These are phyloP conservation scores for Pipistrellus kuhlii DNA, from an alignment of 2,797 vertebrate genomes.

Conservation along the genomic window DNA sequence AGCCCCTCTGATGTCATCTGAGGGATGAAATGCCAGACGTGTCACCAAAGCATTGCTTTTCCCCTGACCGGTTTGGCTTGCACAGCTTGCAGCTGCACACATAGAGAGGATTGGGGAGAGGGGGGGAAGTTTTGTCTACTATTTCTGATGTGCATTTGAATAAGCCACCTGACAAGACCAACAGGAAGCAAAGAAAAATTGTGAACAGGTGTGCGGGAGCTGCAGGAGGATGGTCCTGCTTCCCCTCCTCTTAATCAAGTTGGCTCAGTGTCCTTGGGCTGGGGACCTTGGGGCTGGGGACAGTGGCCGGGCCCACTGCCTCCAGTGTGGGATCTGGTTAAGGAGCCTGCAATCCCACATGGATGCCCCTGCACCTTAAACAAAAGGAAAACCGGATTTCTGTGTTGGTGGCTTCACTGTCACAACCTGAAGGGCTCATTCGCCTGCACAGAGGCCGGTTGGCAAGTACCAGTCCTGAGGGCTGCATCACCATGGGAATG, in stretches of 20 bases:
- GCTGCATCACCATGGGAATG: constrained; percentile 80
- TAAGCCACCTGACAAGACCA: constrained; percentile 67
- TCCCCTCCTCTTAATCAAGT: neutral
- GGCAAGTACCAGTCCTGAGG: constrained; percentile 68
- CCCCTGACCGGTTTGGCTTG: constrained; percentile 38
- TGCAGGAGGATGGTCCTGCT: neutral
- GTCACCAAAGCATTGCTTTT: constrained; percentile 23
- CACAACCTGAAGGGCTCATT: constrained; percentile 68
- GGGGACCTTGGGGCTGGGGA: neutral
- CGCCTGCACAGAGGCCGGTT: constrained; percentile 70
- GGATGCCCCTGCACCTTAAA: constrained; percentile 4
- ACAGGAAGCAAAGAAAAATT: constrained; percentile 50
- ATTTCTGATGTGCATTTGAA: constrained; percentile 50
- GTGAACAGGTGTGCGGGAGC: constrained; percentile 5
- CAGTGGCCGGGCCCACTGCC: neutral
- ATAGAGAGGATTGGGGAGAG: constrained; percentile 46
- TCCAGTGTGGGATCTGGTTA: neutral
- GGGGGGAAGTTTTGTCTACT: neutral
- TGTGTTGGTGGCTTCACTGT: constrained; percentile 61
- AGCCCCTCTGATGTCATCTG: neutral
- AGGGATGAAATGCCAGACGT: constrained; percentile 75
- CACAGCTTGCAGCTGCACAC: constrained; percentile 49
- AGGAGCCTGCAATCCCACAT: neutral
- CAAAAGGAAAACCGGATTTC: constrained; percentile 50
- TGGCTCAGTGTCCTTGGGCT: neutral